Base-by-base conservation (phyloP, 35 echinoderm and acorn worm species). In the Chiridota heheva region DNA sequence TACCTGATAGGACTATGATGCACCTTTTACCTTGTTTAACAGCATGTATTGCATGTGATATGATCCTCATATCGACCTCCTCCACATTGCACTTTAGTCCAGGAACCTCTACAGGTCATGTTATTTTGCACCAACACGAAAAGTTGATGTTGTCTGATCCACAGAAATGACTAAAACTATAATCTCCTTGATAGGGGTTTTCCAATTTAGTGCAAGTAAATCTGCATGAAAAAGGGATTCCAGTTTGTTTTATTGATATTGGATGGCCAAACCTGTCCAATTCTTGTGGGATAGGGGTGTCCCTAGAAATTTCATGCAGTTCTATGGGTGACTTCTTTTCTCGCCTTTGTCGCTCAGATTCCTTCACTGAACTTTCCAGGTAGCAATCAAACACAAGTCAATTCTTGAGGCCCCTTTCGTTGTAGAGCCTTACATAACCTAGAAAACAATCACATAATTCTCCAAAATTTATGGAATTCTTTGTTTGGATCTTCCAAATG, bases 21-120 rank as follows among this genome's bases (percentile, higher is more conserved):
- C 71, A 24, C 10, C 51, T 4, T 47, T 25, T 12, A n/a, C 35
- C 40, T 6, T 13, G 26, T 75, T 51, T 75, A 15, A 75, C 71
- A 7, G 71, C 71, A 75, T 75, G 71, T 27, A 75, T 42, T 12
- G 71, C 71, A 30, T 75, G 71, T 7, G 71, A 44, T 47, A 75
- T 48, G 29, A 75, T 75, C 16, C 71, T 39, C 44, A 44, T 44
- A 51, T 75, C 39, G 5, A 44, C 42, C 35, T 75, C 42, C 35
- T 48, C 27, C 5, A 75, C 12, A 15, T 75, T 33, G 5, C 27
- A 12, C 13, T 51, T 47, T 7, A 75, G 71, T 25, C 51, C 68
- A 10, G 68, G 68, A 29, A 36, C 3, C 10, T 33, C 38, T 36
- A 56, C 35, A 18, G 26, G 40, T 25, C 10, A 25, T 75, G n/a